Evolutionary conservation across 2,797 vertebrate genomes (phyloP).

Genomic region (Pteropus rufus): DNA sequence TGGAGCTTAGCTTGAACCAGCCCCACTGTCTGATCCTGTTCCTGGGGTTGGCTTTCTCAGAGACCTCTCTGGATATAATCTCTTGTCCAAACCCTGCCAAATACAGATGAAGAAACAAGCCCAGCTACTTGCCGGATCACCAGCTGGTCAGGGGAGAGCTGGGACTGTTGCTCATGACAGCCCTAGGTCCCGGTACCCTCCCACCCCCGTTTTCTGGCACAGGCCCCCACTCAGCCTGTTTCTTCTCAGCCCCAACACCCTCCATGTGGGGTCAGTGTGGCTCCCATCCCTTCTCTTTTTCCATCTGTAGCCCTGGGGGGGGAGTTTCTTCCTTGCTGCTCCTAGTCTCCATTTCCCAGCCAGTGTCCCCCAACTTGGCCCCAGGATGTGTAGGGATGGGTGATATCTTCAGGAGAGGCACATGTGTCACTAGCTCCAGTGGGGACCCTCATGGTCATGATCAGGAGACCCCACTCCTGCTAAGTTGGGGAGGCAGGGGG

Average conservation of each 20-base stretch:
- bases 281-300: background rate
- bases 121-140: background rate
- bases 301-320: background rate
- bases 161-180: background rate
- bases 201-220: background rate
- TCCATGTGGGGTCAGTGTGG: background rate
- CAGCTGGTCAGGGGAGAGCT: background rate
- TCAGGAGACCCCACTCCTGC: background rate
- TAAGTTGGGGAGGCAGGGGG: background rate
- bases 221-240: background rate
- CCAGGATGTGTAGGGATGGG: background rate
- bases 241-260: background rate
- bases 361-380: background rate
- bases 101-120: background rate
- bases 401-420: background rate
- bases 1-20: background rate
- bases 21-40: background rate
- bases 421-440: background rate
- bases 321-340: background rate
- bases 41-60: background rate
- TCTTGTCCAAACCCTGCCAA: background rate
- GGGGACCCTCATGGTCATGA: background rate
- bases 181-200: background rate
- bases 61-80: background rate
- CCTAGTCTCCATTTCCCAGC: background rate